Percentiles rank a stretch among this genome's conserved stretches.
Conservation (phyloP, 2,888 invertebrate species). For the Hirtodrosophila cameraria region DNA sequence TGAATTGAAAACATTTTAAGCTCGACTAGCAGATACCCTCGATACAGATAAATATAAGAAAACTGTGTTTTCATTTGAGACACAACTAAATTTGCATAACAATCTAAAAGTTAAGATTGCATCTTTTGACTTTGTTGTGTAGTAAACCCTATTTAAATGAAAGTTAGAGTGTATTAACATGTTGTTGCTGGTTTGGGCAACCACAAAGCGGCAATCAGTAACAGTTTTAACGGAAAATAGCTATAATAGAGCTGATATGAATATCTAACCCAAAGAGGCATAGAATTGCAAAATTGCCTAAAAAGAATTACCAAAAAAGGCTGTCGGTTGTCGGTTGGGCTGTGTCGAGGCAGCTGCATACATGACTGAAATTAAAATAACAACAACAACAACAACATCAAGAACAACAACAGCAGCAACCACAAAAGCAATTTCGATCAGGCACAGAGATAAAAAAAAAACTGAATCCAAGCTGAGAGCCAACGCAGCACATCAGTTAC, state of each 20-base stretch:
- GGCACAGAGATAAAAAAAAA: conserved; percentile 68
- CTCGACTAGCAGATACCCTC: conserved; percentile 1
- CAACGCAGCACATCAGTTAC: conserved; percentile 76
- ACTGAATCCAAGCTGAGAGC: conserved; percentile 51
- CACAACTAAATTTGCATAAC: too few relatives aligned
- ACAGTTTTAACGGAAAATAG: conserved; percentile 80
- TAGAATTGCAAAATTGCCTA: conserved; percentile 71
- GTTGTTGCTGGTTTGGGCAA: conserved; percentile 23
- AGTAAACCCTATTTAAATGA: neutral
- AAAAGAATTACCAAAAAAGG: conserved; percentile 52
- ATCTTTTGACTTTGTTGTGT: too few relatives aligned
- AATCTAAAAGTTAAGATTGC: too few relatives aligned
- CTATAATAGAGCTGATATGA: conserved; percentile 80
- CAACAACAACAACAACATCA: conserved; percentile 53
- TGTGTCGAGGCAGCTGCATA: conserved; percentile 59
- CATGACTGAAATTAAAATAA: conserved; percentile 74
- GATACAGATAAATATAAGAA: neutral
- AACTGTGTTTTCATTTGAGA: too few relatives aligned
- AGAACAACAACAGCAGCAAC: conserved; percentile 53
- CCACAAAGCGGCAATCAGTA: conserved; percentile 80
- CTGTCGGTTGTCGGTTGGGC: conserved; percentile 5
- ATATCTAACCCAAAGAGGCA: conserved; percentile 71
- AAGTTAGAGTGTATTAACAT: conserved; percentile 5
- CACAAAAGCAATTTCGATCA: conserved; percentile 81
- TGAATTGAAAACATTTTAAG: neutral